Conservation (phyloP, 2,797 vertebrate species). For the Gallinago nigripennis region DNA sequence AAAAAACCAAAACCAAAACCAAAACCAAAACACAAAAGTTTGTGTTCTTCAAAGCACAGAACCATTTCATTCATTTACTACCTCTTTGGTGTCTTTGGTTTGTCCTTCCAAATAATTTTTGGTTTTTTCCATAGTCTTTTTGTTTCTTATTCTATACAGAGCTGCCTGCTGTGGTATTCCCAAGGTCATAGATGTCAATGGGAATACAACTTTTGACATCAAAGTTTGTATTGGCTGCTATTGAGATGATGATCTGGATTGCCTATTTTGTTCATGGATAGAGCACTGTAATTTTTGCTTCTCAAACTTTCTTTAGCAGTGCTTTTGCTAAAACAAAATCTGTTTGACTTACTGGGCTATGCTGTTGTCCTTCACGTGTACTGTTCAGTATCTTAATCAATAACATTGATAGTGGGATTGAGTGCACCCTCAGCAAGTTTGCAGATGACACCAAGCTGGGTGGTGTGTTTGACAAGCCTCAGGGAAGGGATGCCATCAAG, state of each 20-base stretch:
- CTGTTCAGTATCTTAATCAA: neutral
- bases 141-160: neutral
- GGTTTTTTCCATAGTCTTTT: accelerated
- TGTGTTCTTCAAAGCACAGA: neutral
- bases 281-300: neutral
- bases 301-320: neutral
- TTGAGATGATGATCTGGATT: neutral
- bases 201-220: neutral
- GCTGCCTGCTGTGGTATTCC: neutral
- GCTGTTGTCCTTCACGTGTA: neutral
- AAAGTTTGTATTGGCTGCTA: neutral
- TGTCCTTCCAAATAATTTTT: neutral
- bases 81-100: neutral
- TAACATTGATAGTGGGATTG: neutral
- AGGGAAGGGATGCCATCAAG: neutral
- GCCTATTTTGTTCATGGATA: neutral
- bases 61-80: neutral
- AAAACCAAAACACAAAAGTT: neutral
- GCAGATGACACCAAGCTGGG: neutral
- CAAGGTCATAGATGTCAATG: neutral
- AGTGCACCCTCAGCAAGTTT: neutral
- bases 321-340: neutral
- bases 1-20: neutral
- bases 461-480: accelerated
- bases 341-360: neutral